Base-by-base conservation (phyloP, 2,113 vertebrate genomes). In the Hippocampus barbouri region DNA sequence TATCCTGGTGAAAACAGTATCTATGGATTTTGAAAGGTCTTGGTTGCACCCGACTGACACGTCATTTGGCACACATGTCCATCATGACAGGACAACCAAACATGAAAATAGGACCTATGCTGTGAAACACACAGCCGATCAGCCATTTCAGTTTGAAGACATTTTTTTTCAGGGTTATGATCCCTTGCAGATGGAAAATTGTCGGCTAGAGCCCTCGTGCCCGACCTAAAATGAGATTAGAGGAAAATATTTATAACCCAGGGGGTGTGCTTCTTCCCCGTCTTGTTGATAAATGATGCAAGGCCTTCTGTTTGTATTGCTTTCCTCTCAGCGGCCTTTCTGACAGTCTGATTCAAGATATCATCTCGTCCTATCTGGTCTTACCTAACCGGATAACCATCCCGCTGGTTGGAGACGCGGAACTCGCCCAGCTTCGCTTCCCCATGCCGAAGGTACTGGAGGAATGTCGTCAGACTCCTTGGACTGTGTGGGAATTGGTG, bases 371-470 rank as follows among this genome's bases (percentile, higher is more conserved):
- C 88, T 94, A 98, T 77, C 80, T 99, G 91, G 97, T 99, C 74
- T 93, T 98, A 79, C 97, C 97, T 72, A 98, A 99, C 38, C 91
- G 96, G 38, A 93, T 99, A 86, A 98, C 96, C 8, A 91, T 99
- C 38, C 97, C 97, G 40, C 93, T 99, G 74, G 94, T 99, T 61
- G 94, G 95, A 21, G 95, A 98, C 45, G 83, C 95, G 75, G 93
- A 98, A 57, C 92, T 99, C 23, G 94, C 94, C 60, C 93, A 94
- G 65, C 30, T 99, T 20, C 90, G 97, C 53, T 98, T 98, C 80
- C 97, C 97, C 2, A 92, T 98, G 89, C 97, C 97, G 76, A 98
- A 98, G 94, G 97, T 99, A 90, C 83, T 23, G 23, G 54, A 34
- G 21, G 21, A 49, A 43, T 45, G 43, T 14, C 2, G 41, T 43